Evolutionary conservation across 2,113 vertebrate genomes (phyloP).

Genomic region (Rhinichthys klamathensis): DNA sequence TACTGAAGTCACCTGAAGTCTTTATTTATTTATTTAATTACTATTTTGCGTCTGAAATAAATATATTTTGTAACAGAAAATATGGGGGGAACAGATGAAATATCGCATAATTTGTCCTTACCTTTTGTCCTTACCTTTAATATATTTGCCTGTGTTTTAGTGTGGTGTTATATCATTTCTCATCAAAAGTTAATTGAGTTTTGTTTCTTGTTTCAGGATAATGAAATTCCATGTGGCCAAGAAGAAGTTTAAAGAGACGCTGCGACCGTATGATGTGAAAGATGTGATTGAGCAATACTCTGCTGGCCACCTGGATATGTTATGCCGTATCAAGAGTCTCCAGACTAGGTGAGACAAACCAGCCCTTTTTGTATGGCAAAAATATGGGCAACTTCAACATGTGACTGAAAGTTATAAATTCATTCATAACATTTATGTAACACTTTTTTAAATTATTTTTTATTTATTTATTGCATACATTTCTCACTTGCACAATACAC

Average conservation of each 20-base stretch:
- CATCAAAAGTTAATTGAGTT: not conserved
- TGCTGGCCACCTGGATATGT: conserved; percentile 96
- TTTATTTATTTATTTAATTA: not conserved
- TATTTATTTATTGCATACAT: not conserved
- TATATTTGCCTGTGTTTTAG: not conserved
- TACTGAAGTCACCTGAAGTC: not conserved
- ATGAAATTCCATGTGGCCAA: conserved; percentile 99
- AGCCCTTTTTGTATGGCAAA: not conserved
- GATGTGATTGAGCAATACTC: conserved; percentile 99
- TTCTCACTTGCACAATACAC: not conserved
- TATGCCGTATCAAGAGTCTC: conserved; percentile 98
- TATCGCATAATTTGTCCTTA: not conserved
- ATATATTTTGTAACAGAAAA: too few relatives aligned
- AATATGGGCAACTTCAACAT: not conserved
- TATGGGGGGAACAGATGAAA: too few relatives aligned
- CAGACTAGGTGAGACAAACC: conserved; percentile 87
- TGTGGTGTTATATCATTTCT: not conserved
- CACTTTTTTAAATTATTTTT: too few relatives aligned
- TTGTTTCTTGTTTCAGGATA: conserved; percentile 76
- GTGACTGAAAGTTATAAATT: not conserved
- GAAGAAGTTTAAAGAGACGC: conserved; percentile 97
- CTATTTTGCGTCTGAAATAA: too few relatives aligned
- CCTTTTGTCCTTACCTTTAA: not conserved
- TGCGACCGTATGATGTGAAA: conserved; percentile 97
- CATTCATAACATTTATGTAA: not conserved